Conservation (phyloP, 2,113 vertebrate species). For the Machaerirhynchus nigripectus region DNA sequence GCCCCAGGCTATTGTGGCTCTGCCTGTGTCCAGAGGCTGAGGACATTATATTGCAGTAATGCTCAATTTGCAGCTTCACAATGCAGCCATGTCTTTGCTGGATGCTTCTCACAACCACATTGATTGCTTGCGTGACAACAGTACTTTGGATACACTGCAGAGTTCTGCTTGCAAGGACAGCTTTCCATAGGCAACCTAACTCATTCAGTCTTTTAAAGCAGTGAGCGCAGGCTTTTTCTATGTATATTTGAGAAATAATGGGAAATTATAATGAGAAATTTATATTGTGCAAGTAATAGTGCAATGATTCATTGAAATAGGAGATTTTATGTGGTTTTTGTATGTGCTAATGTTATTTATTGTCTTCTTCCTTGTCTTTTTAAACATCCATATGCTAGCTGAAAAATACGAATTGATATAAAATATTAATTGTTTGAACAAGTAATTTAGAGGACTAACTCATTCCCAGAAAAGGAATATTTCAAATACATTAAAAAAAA, state of each 20-base stretch:
- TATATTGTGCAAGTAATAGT: neutral
- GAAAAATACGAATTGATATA: neutral
- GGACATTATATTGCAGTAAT: neutral
- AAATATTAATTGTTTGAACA: neutral
- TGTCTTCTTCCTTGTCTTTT: neutral
- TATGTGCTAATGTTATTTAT: neutral
- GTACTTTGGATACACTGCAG: neutral
- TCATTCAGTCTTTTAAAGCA: neutral
- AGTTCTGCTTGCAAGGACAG: neutral
- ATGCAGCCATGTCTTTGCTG: neutral
- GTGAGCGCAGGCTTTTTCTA: neutral
- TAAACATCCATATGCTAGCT: neutral
- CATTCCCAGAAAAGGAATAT: neutral
- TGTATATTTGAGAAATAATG: neutral
- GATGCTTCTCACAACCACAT: neutral
- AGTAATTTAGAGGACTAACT: neutral
- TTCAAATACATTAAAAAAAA: neutral
- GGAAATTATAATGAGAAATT: neutral
- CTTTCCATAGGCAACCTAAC: neutral
- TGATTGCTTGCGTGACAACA: neutral
- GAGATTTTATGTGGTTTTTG: neutral
- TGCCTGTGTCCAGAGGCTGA: neutral
- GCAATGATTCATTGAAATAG: neutral
- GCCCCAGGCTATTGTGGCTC: neutral
- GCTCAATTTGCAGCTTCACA: neutral